Conservation (phyloP, 2,113 vertebrate genomes). For the Entomyzon cyanotis region DNA sequence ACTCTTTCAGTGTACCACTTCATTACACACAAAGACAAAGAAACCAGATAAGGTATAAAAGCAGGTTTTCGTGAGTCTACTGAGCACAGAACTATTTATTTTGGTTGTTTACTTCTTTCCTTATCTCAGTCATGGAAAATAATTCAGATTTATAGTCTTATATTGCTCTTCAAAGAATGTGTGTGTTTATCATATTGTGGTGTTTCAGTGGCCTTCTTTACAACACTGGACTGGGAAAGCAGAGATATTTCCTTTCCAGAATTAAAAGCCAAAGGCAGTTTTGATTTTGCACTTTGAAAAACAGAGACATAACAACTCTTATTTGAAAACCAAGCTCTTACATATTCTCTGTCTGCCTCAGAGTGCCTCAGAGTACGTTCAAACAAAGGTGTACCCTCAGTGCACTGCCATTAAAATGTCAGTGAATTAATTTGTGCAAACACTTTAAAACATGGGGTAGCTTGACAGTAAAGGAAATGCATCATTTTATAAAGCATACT, state of each 20-base stretch:
- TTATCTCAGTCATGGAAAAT: neutral
- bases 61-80: neutral
- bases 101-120: neutral
- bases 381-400: neutral
- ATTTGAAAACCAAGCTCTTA: neutral
- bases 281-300: neutral
- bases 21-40: neutral
- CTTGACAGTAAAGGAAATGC: constrained; percentile 16
- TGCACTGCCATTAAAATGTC: constrained; percentile 12
- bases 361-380: neutral
- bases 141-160: neutral
- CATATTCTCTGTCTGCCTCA: neutral
- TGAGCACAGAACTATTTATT: neutral
- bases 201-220: neutral
- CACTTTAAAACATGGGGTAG: neutral
- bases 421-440: constrained; percentile 17
- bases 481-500: constrained; percentile 8
- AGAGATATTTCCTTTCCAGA: neutral
- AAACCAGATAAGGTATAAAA: neutral
- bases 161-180: neutral
- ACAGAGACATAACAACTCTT: neutral
- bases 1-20: neutral
- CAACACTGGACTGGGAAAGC: neutral
- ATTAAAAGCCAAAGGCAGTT: neutral
- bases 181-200: neutral